Conservation (phyloP, 2,113 vertebrate species). For the Hystrix brachyura region DNA sequence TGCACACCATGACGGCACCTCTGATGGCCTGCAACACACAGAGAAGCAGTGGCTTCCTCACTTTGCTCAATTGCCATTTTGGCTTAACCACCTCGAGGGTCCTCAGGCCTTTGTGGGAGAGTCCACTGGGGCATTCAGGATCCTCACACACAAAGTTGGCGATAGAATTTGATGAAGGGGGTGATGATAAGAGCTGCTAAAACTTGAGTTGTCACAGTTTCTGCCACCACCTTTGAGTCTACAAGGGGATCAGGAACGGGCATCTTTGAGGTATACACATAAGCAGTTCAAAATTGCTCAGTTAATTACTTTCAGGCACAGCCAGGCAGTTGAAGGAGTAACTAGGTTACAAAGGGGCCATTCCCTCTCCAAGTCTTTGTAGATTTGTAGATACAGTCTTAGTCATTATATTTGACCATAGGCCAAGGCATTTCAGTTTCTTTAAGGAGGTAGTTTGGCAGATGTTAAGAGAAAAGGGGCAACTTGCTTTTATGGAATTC, state of each 20-base stretch:
- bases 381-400: background rate
- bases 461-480: background rate
- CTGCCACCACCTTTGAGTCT: background rate
- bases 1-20: too few species aligned
- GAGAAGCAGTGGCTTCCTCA: background rate
- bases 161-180: background rate
- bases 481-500: slow-evolving; percentile 26
- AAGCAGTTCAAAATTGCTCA: background rate
- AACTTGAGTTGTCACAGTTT: background rate
- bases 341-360: background rate
- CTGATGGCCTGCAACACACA: rapidly evolving
- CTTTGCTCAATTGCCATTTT: rapidly evolving
- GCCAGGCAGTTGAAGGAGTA: background rate
- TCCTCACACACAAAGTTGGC: background rate
- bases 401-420: background rate
- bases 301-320: background rate
- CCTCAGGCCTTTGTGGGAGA: rapidly evolving
- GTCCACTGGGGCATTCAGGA: rapidly evolving
- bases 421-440: slow-evolving; percentile 33
- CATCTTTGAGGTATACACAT: background rate
- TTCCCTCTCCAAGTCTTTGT: background rate
- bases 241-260: too few species aligned
- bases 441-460: slow-evolving; percentile 58
- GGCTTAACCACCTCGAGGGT: background rate
- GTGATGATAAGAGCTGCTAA: background rate